Conservation (phyloP, 2,888 invertebrate species). For the Sinhomidia bicolor region DNA sequence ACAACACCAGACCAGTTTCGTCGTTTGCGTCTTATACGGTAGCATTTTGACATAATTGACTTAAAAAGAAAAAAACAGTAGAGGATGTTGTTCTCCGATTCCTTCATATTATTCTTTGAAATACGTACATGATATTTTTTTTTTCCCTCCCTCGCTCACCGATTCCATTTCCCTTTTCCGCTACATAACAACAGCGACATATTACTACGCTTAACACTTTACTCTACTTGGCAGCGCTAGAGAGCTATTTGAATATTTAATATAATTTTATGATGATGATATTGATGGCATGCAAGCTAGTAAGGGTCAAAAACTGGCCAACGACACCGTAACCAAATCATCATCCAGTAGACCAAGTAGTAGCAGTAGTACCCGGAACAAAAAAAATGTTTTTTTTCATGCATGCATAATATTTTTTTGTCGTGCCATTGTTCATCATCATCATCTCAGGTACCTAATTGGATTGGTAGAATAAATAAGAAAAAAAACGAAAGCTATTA, state of each 20-base stretch:
- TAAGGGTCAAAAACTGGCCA: constrained; percentile 31
- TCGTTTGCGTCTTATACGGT: neutral
- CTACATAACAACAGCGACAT: neutral
- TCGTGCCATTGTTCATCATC: constrained; percentile 3
- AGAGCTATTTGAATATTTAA: constrained; percentile 17
- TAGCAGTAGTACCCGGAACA: neutral
- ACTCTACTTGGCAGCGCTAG: neutral
- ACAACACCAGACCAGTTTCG: too few species aligned
- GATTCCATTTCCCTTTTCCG: constrained; percentile 42
- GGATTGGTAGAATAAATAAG: too few species aligned
- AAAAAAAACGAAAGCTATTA: too few species aligned
- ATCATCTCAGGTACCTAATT: constrained; percentile 4
- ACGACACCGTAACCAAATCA: neutral
- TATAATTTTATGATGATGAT: constrained; percentile 5
- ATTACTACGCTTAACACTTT: neutral
- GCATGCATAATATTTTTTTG: neutral
- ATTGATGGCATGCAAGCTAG: neutral
- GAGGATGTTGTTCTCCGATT: constrained; percentile 14
- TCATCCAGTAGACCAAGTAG: too few species aligned
- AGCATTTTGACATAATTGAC: constrained; percentile 14
- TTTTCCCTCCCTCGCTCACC: neutral
- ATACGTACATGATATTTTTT: neutral
- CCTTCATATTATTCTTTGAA: neutral
- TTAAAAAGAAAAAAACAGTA: constrained; percentile 1
- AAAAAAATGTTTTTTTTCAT: too few species aligned